A percentile compares a stretch with the other conserved stretches of the same genome.
These are phyloP conservation scores for Epizoanthus illoricatus DNA, from an alignment of 92 coral and sea anemone species.

Conservation along the genomic window DNA sequence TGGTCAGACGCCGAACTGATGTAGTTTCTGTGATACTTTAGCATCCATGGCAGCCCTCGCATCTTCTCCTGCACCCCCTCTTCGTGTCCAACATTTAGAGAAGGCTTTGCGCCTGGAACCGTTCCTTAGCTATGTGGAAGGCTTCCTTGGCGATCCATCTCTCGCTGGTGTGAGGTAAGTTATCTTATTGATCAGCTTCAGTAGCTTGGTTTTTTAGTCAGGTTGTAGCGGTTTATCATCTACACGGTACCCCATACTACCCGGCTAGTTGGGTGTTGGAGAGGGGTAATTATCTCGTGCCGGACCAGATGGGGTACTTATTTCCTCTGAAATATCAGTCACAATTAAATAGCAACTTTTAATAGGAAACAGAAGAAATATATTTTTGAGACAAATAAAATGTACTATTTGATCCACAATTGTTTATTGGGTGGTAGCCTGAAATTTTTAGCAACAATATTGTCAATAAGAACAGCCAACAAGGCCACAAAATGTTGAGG, in stretches of 20 bases:
- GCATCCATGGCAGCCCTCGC: constrained; percentile 83
- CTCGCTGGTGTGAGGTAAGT: constrained; percentile 72
- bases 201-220: neutral
- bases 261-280: constrained; percentile 7
- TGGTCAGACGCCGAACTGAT: neutral
- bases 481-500: too few relatives aligned
- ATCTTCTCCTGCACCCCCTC: constrained; percentile 91
- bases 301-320: neutral
- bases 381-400: too few relatives aligned
- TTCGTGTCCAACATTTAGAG: constrained; percentile 93
- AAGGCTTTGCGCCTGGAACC: constrained; percentile 93
- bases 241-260: neutral
- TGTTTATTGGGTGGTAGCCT: too few relatives aligned
- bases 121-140: constrained; percentile 84
- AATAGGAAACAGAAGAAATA: neutral
- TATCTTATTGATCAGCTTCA: neutral
- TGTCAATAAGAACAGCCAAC: too few relatives aligned
- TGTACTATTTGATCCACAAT: too few relatives aligned
- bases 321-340: neutral
- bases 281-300: constrained; percentile 12
- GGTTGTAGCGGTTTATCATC: neutral
- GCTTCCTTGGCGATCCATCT: constrained; percentile 79
- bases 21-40: constrained; percentile 1
- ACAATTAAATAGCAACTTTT: neutral
- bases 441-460: too few relatives aligned